Evolutionary conservation across 2,797 vertebrate genomes (phyloP).

Genomic region (Esox lucius): DNA sequence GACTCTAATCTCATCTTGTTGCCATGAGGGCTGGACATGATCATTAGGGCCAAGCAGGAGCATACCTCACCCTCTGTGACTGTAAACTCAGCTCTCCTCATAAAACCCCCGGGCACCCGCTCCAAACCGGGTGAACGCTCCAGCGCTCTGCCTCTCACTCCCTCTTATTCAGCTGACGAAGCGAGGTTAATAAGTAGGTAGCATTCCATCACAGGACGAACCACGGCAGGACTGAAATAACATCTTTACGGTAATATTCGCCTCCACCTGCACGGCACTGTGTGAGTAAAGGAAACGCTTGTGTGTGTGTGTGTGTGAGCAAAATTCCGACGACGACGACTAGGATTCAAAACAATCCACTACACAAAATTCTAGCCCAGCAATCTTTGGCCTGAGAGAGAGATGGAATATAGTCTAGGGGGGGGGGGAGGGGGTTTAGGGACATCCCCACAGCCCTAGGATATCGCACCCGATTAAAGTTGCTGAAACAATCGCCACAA

Average conservation of each 20-base stretch:
- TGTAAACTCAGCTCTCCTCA: constrained; percentile 4
- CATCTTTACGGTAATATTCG: too few species aligned
- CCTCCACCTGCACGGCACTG: neutral
- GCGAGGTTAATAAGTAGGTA: too few species aligned
- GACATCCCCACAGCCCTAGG: neutral
- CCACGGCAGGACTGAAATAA: too few species aligned
- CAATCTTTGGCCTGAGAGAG: too few species aligned
- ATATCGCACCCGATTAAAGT: constrained; percentile 18
- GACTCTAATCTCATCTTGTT: constrained; percentile 20
- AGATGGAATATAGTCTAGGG: neutral
- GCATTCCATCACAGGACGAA: too few species aligned
- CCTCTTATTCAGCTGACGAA: neutral
- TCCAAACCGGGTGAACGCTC: neutral
- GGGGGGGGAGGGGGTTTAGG: neutral
- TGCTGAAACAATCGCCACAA: constrained; percentile 6
- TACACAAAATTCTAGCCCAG: too few species aligned
- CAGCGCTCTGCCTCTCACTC: constrained; percentile 2
- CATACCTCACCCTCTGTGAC: constrained; percentile 5
- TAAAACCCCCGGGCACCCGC: neutral
- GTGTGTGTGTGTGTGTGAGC: constrained; percentile 10
- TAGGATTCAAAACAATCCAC: too few species aligned
- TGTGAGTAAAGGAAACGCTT: neutral
- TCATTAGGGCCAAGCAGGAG: constrained; percentile 7
- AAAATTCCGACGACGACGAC: too few species aligned
- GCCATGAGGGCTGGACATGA: constrained; percentile 14